These are phyloP conservation scores for Calliopum simillimum DNA, from an alignment of 2,888 invertebrate genomes.

Conservation along the genomic window DNA sequence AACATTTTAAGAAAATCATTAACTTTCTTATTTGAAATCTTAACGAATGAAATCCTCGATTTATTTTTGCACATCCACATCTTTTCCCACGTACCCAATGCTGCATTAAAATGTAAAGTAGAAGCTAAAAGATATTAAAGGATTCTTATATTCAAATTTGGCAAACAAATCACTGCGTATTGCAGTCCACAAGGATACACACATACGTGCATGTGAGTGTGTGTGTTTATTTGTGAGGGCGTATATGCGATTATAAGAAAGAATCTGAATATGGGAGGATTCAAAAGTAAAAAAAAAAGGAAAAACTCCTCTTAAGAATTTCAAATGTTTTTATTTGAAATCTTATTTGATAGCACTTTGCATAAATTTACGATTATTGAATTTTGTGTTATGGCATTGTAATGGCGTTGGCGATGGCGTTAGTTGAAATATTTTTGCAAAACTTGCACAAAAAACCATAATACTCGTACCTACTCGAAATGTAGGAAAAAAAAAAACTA, in stretches of 20 bases:
- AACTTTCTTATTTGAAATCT: no score
- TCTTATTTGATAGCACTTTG: slow-evolving; percentile 49
- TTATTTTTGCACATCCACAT: no score
- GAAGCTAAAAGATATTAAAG: slow-evolving; percentile 44
- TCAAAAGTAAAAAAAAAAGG: no score
- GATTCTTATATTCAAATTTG: slow-evolving; percentile 51
- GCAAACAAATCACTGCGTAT: slow-evolving; percentile 49
- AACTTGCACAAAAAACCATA: no score
- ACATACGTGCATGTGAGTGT: background rate
- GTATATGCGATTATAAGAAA: no score
- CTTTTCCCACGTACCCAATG: no score
- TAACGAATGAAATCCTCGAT: no score
- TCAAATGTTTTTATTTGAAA: slow-evolving; percentile 24
- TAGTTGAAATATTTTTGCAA: no score
- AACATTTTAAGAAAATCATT: no score
- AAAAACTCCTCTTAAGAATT: no score
- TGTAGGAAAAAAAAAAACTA: background rate
- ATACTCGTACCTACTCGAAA: background rate
- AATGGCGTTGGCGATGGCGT: background rate
- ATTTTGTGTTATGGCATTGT: slow-evolving; percentile 41
- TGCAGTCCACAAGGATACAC: slow-evolving; percentile 7
- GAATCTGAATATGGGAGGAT: no score
- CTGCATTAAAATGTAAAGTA: no score
- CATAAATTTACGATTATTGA: slow-evolving; percentile 54
- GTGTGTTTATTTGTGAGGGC: background rate